phyloP scores from a whole-genome alignment of 2,113 vertebrate species.

The Phoxinus phoxinus region DNA sequence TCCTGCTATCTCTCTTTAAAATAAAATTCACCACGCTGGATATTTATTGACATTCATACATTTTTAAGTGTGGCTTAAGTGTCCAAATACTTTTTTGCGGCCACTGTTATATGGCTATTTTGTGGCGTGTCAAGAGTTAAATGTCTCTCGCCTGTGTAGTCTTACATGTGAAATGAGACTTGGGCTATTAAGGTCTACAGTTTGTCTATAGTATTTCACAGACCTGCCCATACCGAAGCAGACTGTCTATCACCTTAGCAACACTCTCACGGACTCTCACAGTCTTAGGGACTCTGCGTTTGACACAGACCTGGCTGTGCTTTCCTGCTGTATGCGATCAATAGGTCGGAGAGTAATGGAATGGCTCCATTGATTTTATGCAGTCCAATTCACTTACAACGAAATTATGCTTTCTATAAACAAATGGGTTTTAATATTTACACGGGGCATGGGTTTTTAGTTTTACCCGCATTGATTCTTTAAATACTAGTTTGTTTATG shows the following conservation, averaged over 20 bases:
- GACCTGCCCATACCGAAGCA: not conserved
- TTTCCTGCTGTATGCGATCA: slow-evolving; percentile 30
- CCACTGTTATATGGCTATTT: not conserved
- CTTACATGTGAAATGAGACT: slow-evolving; percentile 34
- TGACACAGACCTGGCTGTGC: slow-evolving; percentile 18
- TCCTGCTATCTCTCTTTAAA: not conserved
- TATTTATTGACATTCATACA: not conserved
- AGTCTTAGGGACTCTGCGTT: slow-evolving; percentile 10
- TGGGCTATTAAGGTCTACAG: slow-evolving; percentile 20
- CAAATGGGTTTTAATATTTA: slow-evolving; percentile 32
- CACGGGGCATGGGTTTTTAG: slow-evolving; percentile 23
- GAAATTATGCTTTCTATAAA: slow-evolving; percentile 31
- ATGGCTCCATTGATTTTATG: slow-evolving; percentile 54
- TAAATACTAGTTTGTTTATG: slow-evolving; percentile 26
- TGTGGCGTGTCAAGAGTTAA: not conserved
- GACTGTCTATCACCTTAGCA: slow-evolving; percentile 27
- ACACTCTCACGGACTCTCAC: not conserved
- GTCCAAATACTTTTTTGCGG: not conserved
- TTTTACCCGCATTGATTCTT: not conserved
- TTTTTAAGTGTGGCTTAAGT: not conserved
- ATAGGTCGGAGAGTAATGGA: slow-evolving; percentile 49
- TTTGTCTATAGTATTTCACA: slow-evolving; percentile 39
- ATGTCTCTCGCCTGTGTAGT: slow-evolving; percentile 18
- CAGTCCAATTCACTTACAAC: slow-evolving; percentile 48
- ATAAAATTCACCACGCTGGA: not conserved